phyloP scores from a whole-genome alignment of 1,140 invertebrate species.

The Drosophila tristis region DNA sequence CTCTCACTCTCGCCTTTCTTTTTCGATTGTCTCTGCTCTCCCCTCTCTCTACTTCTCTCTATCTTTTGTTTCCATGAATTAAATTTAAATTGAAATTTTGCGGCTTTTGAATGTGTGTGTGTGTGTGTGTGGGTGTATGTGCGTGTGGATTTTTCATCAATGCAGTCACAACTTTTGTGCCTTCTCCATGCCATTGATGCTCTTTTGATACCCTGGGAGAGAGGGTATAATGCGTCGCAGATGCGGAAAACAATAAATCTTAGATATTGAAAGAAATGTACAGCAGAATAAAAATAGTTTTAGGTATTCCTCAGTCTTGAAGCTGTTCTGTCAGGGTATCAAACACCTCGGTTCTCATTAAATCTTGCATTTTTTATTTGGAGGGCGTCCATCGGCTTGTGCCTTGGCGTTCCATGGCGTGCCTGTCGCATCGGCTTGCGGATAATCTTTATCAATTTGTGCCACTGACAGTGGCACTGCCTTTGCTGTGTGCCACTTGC shows the following conservation, averaged over 20 bases:
- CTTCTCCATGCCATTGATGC: not conserved
- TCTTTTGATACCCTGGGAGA: not conserved
- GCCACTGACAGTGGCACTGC: conserved; percentile 43
- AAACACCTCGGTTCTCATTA: too few relatives aligned
- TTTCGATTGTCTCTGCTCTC: too few relatives aligned
- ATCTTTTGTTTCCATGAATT: conserved; percentile 40
- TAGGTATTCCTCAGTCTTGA: not conserved
- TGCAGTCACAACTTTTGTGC: conserved; percentile 39
- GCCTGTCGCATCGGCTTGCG: conserved; percentile 70
- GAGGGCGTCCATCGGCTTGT: conserved; percentile 21
- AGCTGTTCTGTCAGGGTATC: not conserved
- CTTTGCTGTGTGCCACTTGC: conserved; percentile 18
- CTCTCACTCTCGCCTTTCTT: conserved; percentile 1
- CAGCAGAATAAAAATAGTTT: too few relatives aligned
- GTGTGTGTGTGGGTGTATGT: conserved; percentile 4
- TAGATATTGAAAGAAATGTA: too few relatives aligned
- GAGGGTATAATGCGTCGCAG: too few relatives aligned
- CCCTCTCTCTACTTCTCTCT: too few relatives aligned
- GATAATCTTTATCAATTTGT: conserved; percentile 80
- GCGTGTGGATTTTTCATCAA: conserved; percentile 51
- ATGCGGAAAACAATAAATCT: too few relatives aligned
- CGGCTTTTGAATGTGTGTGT: conserved; percentile 23
- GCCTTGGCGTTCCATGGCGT: conserved; percentile 47
- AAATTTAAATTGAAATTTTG: conserved; percentile 72
- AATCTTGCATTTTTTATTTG: not conserved